Conservation (phyloP, 2,113 vertebrate species). For the western clawed frog (Xenopus tropicalis) region UCB_Xtro_10.0 CM004449.2:83404001-83404500, state of each 20-base stretch:
- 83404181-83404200: neutral
- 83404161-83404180: neutral
- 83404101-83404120: neutral
- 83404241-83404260: neutral
- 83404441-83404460: neutral
- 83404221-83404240: neutral
- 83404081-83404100: neutral
- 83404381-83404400: neutral
- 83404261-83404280: neutral
- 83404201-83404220: neutral
- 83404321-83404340: neutral
- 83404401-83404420: neutral
- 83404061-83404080: too few species aligned
- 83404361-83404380: slow-evolving; percentile 4
- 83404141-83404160: neutral
- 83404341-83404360: slow-evolving; percentile 2
- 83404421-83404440: neutral
- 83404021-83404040: too few species aligned
- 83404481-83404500: too few species aligned
- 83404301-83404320: neutral
- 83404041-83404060: too few species aligned
- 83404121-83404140: neutral
- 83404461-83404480: too few species aligned
- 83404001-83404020: too few species aligned
- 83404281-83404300: neutral